Percentiles rank a stretch among this genome's conserved stretches.
Evolutionary conservation across 2,113 vertebrate species (phyloP).

Genomic region (Mobula hypostoma): DNA sequence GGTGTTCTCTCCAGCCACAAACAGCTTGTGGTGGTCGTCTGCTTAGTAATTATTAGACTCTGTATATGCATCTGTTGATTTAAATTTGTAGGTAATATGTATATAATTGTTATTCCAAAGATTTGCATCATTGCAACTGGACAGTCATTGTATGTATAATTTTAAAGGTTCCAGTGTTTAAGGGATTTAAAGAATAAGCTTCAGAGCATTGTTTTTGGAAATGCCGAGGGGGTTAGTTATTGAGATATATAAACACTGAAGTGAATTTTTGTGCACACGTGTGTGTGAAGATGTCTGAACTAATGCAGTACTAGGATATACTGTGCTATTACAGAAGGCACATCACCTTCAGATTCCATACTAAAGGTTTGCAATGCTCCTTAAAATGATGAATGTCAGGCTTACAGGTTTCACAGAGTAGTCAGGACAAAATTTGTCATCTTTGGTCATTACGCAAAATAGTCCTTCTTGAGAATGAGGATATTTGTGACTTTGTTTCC

Average conservation of each 20-base stretch:
- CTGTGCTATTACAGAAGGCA: neutral
- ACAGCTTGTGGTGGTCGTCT: neutral
- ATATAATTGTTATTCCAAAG: neutral
- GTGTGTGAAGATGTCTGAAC: neutral
- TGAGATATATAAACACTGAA: neutral
- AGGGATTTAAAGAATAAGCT: neutral
- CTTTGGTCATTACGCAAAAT: neutral
- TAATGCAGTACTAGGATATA: neutral
- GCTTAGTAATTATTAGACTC: neutral
- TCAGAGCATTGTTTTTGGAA: neutral
- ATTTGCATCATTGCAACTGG: neutral
- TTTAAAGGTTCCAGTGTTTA: neutral
- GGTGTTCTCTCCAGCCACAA: neutral
- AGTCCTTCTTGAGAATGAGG: neutral
- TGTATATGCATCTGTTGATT: neutral
- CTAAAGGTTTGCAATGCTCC: neutral
- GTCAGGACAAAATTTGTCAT: neutral
- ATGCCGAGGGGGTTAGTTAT: neutral
- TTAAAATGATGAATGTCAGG: neutral
- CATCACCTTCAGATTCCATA: neutral
- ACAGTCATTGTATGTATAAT: neutral
- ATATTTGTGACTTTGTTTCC: neutral
- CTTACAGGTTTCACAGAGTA: neutral
- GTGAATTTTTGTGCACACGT: neutral
- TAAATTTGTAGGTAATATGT: conserved; percentile 10